phyloP scores from a whole-genome alignment of 2,888 invertebrate species.

The Nudaria mundana region DNA sequence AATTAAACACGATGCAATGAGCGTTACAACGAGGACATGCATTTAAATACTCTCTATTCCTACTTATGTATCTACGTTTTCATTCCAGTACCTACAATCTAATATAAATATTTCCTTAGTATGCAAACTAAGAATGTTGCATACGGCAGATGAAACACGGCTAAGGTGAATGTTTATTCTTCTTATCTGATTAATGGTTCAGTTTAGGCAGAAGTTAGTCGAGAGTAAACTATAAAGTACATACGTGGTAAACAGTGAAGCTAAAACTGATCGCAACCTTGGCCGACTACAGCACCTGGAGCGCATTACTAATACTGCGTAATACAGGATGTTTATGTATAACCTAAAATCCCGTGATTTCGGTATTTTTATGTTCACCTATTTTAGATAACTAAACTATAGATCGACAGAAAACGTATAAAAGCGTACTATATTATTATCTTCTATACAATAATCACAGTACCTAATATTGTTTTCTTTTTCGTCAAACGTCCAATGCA shows the following conservation, averaged over 20 bases:
- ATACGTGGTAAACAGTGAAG: constrained; percentile 46
- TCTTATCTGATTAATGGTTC: constrained; percentile 39
- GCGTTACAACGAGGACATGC: constrained; percentile 40
- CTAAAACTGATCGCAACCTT: constrained; percentile 53
- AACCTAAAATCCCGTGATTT: constrained; percentile 27
- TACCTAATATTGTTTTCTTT: too few relatives aligned
- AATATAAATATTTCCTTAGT: constrained; percentile 34
- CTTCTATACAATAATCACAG: too few relatives aligned
- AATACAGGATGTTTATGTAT: constrained; percentile 56
- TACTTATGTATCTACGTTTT: background rate
- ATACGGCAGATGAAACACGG: constrained; percentile 27
- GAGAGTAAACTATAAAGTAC: constrained; percentile 38
- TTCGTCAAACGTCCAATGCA: too few relatives aligned
- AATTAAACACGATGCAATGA: constrained; percentile 37
- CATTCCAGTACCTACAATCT: too few relatives aligned
- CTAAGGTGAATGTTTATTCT: constrained; percentile 31
- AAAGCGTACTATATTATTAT: too few relatives aligned
- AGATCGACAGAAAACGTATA: too few relatives aligned
- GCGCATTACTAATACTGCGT: constrained; percentile 46
- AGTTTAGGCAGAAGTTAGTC: constrained; percentile 26
- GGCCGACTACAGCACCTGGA: constrained; percentile 58
- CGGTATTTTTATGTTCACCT: constrained; percentile 26
- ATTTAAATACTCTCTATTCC: too few relatives aligned
- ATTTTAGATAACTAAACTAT: constrained; percentile 13
- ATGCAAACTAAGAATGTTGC: constrained; percentile 28